A percentile compares a stretch with the other conserved stretches of the same genome.
phyloP scores from a whole-genome alignment of 30 jellyfish, hydroid and myxozoan species.

The Hydractinia symbiolongicarpus region DNA sequence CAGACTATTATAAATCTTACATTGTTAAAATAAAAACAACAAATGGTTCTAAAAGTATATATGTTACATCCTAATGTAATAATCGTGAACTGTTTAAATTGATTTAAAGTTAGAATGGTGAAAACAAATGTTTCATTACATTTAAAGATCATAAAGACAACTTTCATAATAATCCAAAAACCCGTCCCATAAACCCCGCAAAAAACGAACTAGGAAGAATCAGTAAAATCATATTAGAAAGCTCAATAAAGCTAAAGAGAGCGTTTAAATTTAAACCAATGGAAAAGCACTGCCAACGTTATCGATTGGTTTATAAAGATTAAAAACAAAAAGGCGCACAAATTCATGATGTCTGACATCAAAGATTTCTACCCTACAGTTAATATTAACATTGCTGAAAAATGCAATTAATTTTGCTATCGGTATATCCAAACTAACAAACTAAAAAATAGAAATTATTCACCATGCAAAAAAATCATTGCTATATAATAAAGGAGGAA shows the following conservation, averaged over 20 bases:
- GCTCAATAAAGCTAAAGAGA: slow-evolving; percentile 13
- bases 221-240: slow-evolving; percentile 43
- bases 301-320: slow-evolving; percentile 37
- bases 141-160: slow-evolving; percentile 37
- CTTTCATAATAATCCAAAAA: slow-evolving; percentile 27
- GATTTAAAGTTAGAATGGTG: too few relatives aligned
- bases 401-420: too few relatives aligned
- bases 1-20: too few relatives aligned
- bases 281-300: slow-evolving; percentile 40
- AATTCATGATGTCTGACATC: slow-evolving; percentile 29
- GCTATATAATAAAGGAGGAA: too few relatives aligned
- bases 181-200: slow-evolving; percentile 35
- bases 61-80: too few relatives aligned
- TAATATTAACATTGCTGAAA: too few relatives aligned
- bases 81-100: too few relatives aligned
- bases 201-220: slow-evolving; percentile 36
- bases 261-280: slow-evolving; percentile 25
- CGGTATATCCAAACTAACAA: too few relatives aligned
- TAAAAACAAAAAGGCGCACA: slow-evolving; percentile 19
- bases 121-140: slow-evolving; percentile 15
- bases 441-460: too few relatives aligned
- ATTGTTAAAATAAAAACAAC: too few relatives aligned
- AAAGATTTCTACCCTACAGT: slow-evolving; percentile 50
- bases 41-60: too few relatives aligned
- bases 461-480: too few relatives aligned